A percentile compares a stretch with the other conserved stretches of the same genome.
Evolutionary conservation across 2,888 invertebrate genomes (phyloP).

Genomic region (Stenoptilia bipunctidactyla): DNA sequence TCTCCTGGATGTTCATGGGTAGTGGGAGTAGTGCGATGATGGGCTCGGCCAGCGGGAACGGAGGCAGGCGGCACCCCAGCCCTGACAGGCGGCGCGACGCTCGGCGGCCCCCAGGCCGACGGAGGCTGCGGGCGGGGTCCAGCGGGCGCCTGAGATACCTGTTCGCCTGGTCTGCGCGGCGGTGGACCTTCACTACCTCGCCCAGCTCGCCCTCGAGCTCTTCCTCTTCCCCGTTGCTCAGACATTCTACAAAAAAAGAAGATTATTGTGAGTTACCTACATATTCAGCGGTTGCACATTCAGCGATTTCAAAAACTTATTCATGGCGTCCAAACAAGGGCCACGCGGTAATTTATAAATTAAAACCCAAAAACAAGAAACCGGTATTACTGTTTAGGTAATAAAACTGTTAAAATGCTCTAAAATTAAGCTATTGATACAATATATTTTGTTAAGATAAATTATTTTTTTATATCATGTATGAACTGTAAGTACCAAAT

Average conservation of each 20-base stretch:
- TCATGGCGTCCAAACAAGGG: no score
- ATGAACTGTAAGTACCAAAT: no score
- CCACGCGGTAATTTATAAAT: no score
- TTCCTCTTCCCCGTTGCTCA: slow-evolving; percentile 37
- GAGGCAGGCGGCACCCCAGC: slow-evolving; percentile 39
- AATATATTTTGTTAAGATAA: no score
- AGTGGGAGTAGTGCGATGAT: slow-evolving; percentile 35
- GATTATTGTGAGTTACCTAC: no score
- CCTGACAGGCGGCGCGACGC: slow-evolving; percentile 37
- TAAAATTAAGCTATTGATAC: no score
- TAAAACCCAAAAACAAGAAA: no score
- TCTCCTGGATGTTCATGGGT: slow-evolving; percentile 53
- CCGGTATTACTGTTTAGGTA: no score
- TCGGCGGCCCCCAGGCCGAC: slow-evolving; percentile 48
- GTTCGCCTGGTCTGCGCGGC: slow-evolving; percentile 25
- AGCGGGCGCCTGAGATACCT: slow-evolving; percentile 17
- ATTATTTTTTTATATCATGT: no score
- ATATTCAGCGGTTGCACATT: no score
- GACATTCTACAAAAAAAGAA: background rate
- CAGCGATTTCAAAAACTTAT: no score
- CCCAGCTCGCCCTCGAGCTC: slow-evolving; percentile 49
- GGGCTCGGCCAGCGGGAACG: slow-evolving; percentile 38
- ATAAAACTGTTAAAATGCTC: no score
- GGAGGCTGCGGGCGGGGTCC: slow-evolving; percentile 43
- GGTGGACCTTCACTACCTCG: slow-evolving; percentile 29